Base-by-base conservation (phyloP, 2,888 invertebrate genomes). In the Pinctada fucata region DNA sequence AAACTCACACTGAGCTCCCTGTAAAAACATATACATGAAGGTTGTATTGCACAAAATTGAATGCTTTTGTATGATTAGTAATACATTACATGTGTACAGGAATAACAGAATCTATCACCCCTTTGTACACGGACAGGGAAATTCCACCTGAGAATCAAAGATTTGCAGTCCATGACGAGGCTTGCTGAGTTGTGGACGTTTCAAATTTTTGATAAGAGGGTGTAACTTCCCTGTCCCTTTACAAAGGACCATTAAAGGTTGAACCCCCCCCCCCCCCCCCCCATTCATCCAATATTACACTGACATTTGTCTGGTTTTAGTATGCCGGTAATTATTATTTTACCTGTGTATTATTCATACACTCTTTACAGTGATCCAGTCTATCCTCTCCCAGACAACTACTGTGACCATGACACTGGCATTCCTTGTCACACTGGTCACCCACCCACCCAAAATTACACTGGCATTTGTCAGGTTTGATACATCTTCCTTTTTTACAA, bases 361-460 rank as follows among this genome's bases (percentile, higher is more conserved):
- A 98, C 91, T 96, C 94, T 63, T 95, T 93, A 91, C 98, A 98
- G 81, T 95, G 94, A 90, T 96, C 96, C 80, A 97, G 94, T 88
- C 95, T 95, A 90, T 97, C 96, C 5, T 97, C 97, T 82, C 90
- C 90, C 50, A 76, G 95, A 92, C 98, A 99, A 91, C 97, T 95
- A 78, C 97, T 96, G 93, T 98, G 97, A 0, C 97, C 97, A 92
- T 98, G 97, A 92, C 98, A 99, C 91, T 97, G 95, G 92, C 98
- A 98, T 93, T 97, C 96, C 82, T 96, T 96, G 87, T 96, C 96
- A 92, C 98, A 99, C 93, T 97, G 97, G 85, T 96, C 95, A 75
- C 98, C 98, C 48, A 98, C 97, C 93, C 96, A 98, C 78, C 98
- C 98, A 93, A 99, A 98, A 93, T 97, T 96, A 91, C 98, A 98